Evolutionary conservation across 2,888 invertebrate species (phyloP), one percentile per base, ranked within the genome.

Genomic region (Lycophotia porphyrea): DNA sequence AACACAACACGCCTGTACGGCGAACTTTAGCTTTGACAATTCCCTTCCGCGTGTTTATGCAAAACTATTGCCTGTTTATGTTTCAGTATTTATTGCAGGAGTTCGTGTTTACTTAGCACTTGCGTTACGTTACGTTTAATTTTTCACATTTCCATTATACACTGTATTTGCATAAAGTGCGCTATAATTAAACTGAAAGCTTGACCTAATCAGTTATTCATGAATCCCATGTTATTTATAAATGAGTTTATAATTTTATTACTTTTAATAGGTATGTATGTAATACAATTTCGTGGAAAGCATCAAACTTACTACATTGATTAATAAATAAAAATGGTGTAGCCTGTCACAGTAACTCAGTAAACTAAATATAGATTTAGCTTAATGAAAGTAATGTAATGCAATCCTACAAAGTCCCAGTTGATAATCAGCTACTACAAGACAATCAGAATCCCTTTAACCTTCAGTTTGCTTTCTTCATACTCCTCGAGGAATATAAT

Each of bases 31-130:
- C 67, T 71, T 76, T 60, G 21, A 82, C 47, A 70, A 76, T 73
- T 79, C 44, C 63, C 68, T 84, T 78, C 82, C 72, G 67, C 18
- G 42, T 76, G 75, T 74, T 76, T 77, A 84, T 79, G 69, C 73
- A 72, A 76, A 84, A 74, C 76, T 78, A 87, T 82, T 76, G 52
- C 69, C 67, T 67, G 76, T 79, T 84, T 68, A 82, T 77, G 79
- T 68, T 67, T 68, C 49, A 75, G 61, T 75, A 87, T 84, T 76
- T 76, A 84, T 81, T 81, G 81, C 76, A 70, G 67, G 36, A 61
- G 63, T 81, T 72, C 58, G 71, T 84, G 81, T 81, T 76, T 81
- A 81, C 69, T 82, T 75, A 60, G n/a, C 42, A 67, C 66, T 70
- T 64, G 63, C 34, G 52, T 55, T 55, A 47, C 34, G 49, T 74